A percentile compares a stretch with the other conserved stretches of the same genome.
These are phyloP conservation scores for Thereva nobilitata DNA, from an alignment of 2,888 invertebrate genomes.

Conservation along the genomic window DNA sequence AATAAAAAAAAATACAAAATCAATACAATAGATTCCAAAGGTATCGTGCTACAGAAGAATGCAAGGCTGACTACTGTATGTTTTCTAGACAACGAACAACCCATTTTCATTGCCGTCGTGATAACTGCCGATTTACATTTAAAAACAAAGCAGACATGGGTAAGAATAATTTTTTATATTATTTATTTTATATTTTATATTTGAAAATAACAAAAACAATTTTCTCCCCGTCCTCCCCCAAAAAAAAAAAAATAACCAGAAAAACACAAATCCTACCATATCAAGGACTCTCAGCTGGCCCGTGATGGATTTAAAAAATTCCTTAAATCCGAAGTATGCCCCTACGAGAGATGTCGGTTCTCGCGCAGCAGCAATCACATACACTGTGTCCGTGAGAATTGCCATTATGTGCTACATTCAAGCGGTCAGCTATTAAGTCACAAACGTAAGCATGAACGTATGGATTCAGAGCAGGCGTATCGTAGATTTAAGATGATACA, in stretches of 20 bases:
- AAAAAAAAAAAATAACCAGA: slow-evolving; percentile 88
- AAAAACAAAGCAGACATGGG: slow-evolving; percentile 99
- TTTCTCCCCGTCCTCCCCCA: background rate
- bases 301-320: slow-evolving; percentile 98
- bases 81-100: slow-evolving; percentile 95
- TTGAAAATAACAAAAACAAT: background rate
- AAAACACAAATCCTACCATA: slow-evolving; percentile 98
- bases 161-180: slow-evolving; percentile 60
- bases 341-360: slow-evolving; percentile 89
- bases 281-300: slow-evolving; percentile 93
- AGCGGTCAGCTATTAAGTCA: slow-evolving; percentile 96
- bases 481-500: slow-evolving; percentile 52
- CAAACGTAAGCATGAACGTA: slow-evolving; percentile 95
- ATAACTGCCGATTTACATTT: slow-evolving; percentile 92
- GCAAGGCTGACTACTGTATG: slow-evolving; percentile 86
- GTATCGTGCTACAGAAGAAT: slow-evolving; percentile 94
- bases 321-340: slow-evolving; percentile 94
- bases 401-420: slow-evolving; percentile 94
- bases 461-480: slow-evolving; percentile 76
- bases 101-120: slow-evolving; percentile 93
- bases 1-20: no score
- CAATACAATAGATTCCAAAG: slow-evolving; percentile 71
- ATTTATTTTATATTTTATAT: background rate
- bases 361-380: slow-evolving; percentile 97
- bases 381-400: slow-evolving; percentile 94